These are phyloP conservation scores for Cephus pulcher DNA, from an alignment of 2,888 invertebrate genomes.

Conservation along the genomic window DNA sequence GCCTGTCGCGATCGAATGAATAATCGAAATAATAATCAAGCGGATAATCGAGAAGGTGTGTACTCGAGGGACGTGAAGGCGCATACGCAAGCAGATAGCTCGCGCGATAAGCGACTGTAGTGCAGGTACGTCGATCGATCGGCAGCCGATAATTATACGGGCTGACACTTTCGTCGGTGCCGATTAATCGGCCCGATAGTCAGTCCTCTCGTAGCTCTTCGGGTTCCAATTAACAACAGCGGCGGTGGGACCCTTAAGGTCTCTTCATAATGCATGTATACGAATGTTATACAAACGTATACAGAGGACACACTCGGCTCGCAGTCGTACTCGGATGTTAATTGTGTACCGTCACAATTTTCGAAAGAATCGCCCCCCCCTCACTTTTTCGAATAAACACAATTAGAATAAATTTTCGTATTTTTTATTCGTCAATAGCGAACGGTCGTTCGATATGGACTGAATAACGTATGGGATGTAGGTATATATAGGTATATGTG, in stretches of 20 bases:
- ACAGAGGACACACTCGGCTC: background rate
- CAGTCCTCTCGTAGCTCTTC: slow-evolving; percentile 1
- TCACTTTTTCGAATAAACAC: background rate
- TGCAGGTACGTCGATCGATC: slow-evolving; percentile 3
- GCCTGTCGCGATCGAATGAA: slow-evolving; percentile 2
- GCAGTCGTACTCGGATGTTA: background rate
- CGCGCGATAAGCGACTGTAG: background rate
- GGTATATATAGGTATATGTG: slow-evolving; percentile 14
- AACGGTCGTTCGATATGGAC: background rate
- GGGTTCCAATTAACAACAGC: background rate
- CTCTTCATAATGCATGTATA: background rate
- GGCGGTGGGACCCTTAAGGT: background rate
- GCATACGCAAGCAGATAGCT: slow-evolving; percentile 1
- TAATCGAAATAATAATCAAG: slow-evolving; percentile 8
- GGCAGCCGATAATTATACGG: slow-evolving; percentile 6
- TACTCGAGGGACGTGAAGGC: slow-evolving; percentile 5
- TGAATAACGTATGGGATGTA: background rate
- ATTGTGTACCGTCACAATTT: background rate
- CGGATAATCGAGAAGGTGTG: slow-evolving; percentile 4
- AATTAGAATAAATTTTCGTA: background rate
- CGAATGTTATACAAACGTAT: background rate
- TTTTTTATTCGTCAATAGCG: background rate
- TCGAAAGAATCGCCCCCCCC: background rate
- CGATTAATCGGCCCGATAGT: slow-evolving; percentile 4
- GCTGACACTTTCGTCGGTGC: slow-evolving; percentile 6